Percentiles rank a stretch among this genome's conserved stretches.
Evolutionary conservation across 2,888 invertebrate species (phyloP).

Genomic region (Hyppa rectilinea): DNA sequence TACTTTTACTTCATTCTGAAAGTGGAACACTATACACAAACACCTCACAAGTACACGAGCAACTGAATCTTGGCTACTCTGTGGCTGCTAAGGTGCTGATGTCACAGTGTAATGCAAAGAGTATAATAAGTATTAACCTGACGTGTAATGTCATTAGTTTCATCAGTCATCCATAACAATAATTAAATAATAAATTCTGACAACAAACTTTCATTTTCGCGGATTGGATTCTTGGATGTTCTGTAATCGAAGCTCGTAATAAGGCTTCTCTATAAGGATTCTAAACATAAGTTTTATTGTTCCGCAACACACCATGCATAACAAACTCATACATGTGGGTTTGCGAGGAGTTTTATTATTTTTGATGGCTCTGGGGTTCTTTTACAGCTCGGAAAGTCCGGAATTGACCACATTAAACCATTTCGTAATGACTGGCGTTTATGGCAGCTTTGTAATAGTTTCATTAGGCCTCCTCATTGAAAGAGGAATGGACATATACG

Average conservation of each 20-base stretch:
- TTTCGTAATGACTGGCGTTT: slow-evolving; percentile 77
- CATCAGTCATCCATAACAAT: background rate
- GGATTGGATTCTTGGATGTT: slow-evolving; percentile 5
- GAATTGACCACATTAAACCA: slow-evolving; percentile 64
- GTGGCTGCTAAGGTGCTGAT: background rate
- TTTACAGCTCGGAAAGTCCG: slow-evolving; percentile 72
- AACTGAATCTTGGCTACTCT: background rate
- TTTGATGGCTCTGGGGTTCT: slow-evolving; percentile 71
- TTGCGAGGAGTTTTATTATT: slow-evolving; percentile 72
- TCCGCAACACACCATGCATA: slow-evolving; percentile 64
- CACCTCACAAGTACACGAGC: background rate
- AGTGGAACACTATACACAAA: background rate
- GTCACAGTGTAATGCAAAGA: background rate
- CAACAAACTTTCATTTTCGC: background rate
- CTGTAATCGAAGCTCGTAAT: background rate
- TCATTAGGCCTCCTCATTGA: slow-evolving; percentile 78
- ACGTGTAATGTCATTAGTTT: slow-evolving; percentile 9
- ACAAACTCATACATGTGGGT: slow-evolving; percentile 73
- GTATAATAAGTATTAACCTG: too few relatives aligned
- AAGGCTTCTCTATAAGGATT: background rate
- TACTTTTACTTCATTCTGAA: background rate
- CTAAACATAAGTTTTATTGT: slow-evolving; percentile 10
- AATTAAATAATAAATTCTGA: background rate
- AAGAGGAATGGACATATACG: slow-evolving; percentile 66
- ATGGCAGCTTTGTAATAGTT: slow-evolving; percentile 72